A percentile compares a stretch with the other conserved stretches of the same genome.
These are phyloP conservation scores for Drosophila incognita DNA, from an alignment of 2,888 invertebrate genomes.

Conservation along the genomic window DNA sequence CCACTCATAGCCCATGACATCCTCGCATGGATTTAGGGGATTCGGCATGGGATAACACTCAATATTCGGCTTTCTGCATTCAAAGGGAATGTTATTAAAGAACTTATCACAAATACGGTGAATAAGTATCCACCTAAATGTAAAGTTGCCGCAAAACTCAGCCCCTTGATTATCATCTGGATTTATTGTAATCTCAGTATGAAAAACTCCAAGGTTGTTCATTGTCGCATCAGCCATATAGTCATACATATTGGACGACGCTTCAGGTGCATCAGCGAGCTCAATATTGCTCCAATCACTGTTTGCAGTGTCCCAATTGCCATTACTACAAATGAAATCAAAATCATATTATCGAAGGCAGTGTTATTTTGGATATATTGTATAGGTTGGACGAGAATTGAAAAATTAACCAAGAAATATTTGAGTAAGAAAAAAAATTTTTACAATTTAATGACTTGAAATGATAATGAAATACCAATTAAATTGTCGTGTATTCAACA, in stretches of 20 bases:
- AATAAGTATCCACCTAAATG: slow-evolving; percentile 80
- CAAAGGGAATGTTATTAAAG: not conserved
- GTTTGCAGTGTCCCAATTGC: slow-evolving; percentile 9
- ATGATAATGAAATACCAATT: not conserved
- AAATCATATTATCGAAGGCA: too few species aligned
- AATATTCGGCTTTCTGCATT: slow-evolving; percentile 85
- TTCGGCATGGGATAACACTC: slow-evolving; percentile 91
- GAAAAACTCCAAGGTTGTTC: slow-evolving; percentile 82
- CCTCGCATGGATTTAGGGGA: slow-evolving; percentile 94
- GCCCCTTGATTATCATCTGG: slow-evolving; percentile 85
- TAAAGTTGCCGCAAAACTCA: slow-evolving; percentile 87
- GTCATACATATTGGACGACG: slow-evolving; percentile 39
- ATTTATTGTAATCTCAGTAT: slow-evolving; percentile 85
- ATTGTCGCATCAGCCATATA: slow-evolving; percentile 76
- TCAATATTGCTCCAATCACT: slow-evolving; percentile 10
- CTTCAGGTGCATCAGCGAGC: slow-evolving; percentile 20
- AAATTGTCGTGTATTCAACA: not conserved
- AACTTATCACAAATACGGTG: not conserved
- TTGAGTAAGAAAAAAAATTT: not conserved
- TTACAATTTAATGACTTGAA: not conserved
- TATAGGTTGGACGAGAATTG: not conserved
- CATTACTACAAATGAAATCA: slow-evolving; percentile 3
- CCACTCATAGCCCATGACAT: slow-evolving; percentile 94
- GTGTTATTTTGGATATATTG: not conserved
- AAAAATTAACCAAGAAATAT: not conserved